phyloP scores from a whole-genome alignment of 2,888 invertebrate genomes.

The Dryocosmus kuriphilus region DNA sequence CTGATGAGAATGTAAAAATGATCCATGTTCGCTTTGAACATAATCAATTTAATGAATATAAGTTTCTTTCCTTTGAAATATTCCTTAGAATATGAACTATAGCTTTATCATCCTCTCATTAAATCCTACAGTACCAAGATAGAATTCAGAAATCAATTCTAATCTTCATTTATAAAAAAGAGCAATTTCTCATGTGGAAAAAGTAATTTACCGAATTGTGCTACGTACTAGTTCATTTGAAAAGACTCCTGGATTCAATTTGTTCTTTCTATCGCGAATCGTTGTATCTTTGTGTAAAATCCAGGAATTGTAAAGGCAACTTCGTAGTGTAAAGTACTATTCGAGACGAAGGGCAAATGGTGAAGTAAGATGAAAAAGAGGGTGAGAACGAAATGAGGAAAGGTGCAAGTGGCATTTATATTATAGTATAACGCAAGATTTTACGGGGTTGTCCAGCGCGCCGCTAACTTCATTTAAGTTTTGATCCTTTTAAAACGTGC shows the following conservation, averaged over 20 bases:
- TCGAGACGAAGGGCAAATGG: slow-evolving; percentile 15
- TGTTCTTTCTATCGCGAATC: not conserved
- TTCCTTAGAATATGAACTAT: too few species aligned
- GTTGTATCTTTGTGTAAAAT: not conserved
- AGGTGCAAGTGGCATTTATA: slow-evolving; percentile 35
- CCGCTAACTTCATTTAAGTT: slow-evolving; percentile 72
- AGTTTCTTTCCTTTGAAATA: too few species aligned
- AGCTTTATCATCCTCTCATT: too few species aligned
- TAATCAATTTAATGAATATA: too few species aligned
- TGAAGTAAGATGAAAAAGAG: slow-evolving; percentile 3
- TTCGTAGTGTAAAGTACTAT: not conserved
- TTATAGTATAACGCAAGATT: slow-evolving; percentile 30
- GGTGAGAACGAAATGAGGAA: slow-evolving; percentile 21
- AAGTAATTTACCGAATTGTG: not conserved
- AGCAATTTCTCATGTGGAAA: not conserved
- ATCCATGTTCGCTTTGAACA: too few species aligned
- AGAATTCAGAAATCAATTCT: not conserved
- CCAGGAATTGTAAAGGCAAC: not conserved
- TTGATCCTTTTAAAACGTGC: slow-evolving; percentile 47
- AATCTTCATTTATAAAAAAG: not conserved
- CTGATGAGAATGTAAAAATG: too few species aligned
- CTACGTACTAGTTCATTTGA: not conserved
- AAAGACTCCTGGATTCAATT: not conserved
- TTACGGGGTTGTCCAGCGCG: slow-evolving; percentile 54
- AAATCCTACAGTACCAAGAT: not conserved